These are phyloP conservation scores for Jaculus jaculus DNA, from an alignment of 2,113 vertebrate genomes.

Conservation along the genomic window DNA sequence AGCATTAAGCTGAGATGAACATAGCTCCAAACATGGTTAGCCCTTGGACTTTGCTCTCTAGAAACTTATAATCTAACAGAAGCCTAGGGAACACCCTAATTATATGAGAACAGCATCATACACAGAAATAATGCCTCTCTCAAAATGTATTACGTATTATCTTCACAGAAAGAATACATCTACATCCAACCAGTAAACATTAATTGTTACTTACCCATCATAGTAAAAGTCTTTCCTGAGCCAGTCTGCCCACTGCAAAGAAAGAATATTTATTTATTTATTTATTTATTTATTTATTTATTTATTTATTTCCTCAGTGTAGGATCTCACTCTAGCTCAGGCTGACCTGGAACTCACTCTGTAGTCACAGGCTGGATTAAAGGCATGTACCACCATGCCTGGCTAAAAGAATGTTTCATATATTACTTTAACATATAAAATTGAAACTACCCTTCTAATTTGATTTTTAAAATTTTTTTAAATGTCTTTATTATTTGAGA, in stretches of 20 bases:
- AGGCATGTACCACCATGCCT: no score
- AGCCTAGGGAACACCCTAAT: background rate
- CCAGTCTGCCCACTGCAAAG: slow-evolving; percentile 94
- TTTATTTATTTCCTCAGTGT: background rate
- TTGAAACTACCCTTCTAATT: background rate
- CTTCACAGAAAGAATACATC: background rate
- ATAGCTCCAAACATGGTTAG: background rate
- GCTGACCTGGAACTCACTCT: no score
- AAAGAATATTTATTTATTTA: slow-evolving; percentile 2
- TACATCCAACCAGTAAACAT: background rate
- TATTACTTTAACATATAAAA: slow-evolving; percentile 49
- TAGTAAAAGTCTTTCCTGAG: slow-evolving; percentile 98
- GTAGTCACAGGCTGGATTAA: no score
- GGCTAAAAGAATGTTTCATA: background rate
- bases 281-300: slow-evolving; percentile 18
- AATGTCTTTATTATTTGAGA: no score
- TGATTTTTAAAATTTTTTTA: no score
- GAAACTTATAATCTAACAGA: background rate
- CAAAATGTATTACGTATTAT: background rate
- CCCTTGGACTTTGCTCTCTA: background rate
- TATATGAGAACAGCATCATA: background rate
- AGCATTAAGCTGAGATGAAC: background rate
- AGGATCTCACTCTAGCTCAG: no score
- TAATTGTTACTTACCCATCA: slow-evolving; percentile 91
- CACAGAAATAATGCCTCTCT: background rate